Percentiles rank a stretch among this genome's conserved stretches.
Evolutionary conservation across 2,113 vertebrate genomes (phyloP).

Genomic region (Platycercus adscitus): DNA sequence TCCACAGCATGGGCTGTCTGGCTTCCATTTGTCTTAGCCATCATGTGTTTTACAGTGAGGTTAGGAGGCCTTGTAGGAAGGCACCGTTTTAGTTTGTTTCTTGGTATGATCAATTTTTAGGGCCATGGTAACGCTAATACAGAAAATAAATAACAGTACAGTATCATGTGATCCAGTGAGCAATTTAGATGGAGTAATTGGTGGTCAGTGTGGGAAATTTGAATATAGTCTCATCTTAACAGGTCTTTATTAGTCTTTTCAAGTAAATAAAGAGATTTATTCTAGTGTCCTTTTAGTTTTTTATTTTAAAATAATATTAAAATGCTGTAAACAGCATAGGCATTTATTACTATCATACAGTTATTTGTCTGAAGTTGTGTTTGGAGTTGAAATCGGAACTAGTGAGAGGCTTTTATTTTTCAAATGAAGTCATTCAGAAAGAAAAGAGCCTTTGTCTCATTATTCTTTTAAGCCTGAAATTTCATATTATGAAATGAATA

Average conservation of each 20-base stretch:
- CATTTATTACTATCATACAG: background rate
- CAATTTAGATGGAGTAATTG: background rate
- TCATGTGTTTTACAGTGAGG: background rate
- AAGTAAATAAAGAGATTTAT: background rate
- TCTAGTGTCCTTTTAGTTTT: background rate
- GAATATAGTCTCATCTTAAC: background rate
- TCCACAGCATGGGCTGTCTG: background rate
- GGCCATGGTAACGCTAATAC: background rate
- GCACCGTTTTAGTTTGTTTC: background rate
- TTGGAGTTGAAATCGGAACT: background rate
- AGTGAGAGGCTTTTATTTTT: background rate
- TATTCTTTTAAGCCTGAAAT: background rate
- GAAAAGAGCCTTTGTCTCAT: background rate
- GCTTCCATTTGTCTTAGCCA: background rate
- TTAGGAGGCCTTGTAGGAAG: background rate
- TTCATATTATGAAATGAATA: background rate
- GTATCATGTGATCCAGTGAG: background rate
- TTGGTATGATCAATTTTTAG: background rate
- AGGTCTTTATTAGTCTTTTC: background rate
- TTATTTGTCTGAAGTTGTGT: background rate
- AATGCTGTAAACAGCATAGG: background rate
- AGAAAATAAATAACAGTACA: background rate
- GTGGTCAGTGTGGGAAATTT: background rate
- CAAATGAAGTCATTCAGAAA: background rate
- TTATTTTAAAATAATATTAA: background rate